Percentiles rank a stretch among this genome's conserved stretches.
These are phyloP conservation scores for Lamellibrachia columna DNA, from an alignment of 2,888 invertebrate genomes.

Conservation along the genomic window DNA sequence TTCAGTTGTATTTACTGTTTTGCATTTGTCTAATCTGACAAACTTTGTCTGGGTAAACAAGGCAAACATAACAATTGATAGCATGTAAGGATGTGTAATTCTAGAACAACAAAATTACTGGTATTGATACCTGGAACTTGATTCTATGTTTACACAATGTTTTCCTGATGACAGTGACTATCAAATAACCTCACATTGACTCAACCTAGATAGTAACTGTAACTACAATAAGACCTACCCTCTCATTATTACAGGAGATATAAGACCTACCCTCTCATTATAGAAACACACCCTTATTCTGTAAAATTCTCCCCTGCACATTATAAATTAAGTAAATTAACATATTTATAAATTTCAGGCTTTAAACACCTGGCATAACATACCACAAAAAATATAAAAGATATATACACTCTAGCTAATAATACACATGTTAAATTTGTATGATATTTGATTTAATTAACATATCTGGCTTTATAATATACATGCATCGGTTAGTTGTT, in stretches of 20 bases:
- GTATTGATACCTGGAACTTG: neutral
- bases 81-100: neutral
- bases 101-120: neutral
- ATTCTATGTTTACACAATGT: neutral
- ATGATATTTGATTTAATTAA: neutral
- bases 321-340: no score
- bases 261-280: neutral
- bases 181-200: neutral
- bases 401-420: no score
- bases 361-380: neutral
- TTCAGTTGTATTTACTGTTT: neutral
- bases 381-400: neutral
- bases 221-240: neutral
- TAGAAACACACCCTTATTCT: neutral
- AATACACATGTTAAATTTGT: neutral
- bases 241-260: neutral
- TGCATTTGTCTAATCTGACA: neutral
- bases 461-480: neutral
- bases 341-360: neutral
- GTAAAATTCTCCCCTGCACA: neutral
- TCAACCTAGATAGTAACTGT: neutral
- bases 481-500: neutral
- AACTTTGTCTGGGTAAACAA: neutral
- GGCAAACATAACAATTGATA: neutral
- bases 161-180: neutral